Evolutionary conservation across 2,888 invertebrate genomes (phyloP).

Genomic region (Monochamus alternatus): DNA sequence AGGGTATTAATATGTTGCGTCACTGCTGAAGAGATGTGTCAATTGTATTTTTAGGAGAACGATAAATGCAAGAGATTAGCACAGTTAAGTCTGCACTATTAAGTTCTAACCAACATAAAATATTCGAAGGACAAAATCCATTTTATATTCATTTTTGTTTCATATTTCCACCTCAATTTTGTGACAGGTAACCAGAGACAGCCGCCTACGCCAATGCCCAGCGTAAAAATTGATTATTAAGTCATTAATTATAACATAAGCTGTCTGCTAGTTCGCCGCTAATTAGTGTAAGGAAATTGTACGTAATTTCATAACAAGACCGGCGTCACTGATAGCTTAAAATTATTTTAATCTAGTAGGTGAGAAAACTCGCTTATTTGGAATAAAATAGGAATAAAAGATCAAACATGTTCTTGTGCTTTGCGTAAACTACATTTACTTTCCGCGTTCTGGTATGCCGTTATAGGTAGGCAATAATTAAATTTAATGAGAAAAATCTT

Average conservation of each 20-base stretch:
- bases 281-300: constrained; percentile 27
- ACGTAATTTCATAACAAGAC: constrained; percentile 14
- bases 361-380: constrained; percentile 26
- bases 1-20: too few species aligned
- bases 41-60: too few species aligned
- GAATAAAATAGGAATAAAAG: constrained; percentile 14
- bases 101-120: too few species aligned
- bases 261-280: neutral
- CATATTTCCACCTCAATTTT: neutral
- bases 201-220: neutral
- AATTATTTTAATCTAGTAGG: constrained; percentile 23
- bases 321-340: constrained; percentile 12
- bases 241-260: constrained; percentile 17
- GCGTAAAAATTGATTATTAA: constrained; percentile 25
- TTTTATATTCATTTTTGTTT: neutral
- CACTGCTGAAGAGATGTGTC: too few species aligned
- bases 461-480: constrained; percentile 15
- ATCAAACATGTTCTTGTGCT: constrained; percentile 7
- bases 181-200: neutral
- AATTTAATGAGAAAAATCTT: constrained; percentile 12
- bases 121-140: too few species aligned
- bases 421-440: constrained; percentile 24
- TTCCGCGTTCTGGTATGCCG: constrained; percentile 30
- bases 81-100: too few species aligned
- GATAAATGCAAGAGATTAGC: too few species aligned